phyloP scores from a whole-genome alignment of 2,113 vertebrate genomes.

The Syngnathus floridae region DNA sequence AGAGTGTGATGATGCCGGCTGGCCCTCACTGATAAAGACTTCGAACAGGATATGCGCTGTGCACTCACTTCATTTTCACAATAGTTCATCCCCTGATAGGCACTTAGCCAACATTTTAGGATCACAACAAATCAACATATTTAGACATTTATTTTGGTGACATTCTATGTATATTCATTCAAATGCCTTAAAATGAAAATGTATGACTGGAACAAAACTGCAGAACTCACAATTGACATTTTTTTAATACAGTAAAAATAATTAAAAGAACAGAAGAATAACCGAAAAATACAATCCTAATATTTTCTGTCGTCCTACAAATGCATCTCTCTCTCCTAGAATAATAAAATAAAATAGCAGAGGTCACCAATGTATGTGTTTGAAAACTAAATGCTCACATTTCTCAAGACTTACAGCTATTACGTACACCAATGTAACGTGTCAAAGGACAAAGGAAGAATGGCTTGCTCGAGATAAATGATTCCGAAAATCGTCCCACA shows the following conservation, averaged over 20 bases:
- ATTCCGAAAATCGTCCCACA: constrained; percentile 27
- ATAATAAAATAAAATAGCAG: no score
- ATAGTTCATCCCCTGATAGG: not conserved
- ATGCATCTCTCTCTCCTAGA: no score
- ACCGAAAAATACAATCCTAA: no score
- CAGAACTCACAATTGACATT: no score
- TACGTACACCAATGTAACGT: not conserved
- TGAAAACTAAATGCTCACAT: not conserved
- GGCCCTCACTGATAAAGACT: constrained; percentile 62
- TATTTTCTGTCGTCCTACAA: no score
- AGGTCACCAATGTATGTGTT: no score
- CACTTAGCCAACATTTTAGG: not conserved
- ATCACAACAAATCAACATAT: not conserved
- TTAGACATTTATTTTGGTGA: not conserved
- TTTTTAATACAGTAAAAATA: no score
- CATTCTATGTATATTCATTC: not conserved
- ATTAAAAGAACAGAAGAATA: no score
- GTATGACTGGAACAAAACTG: not conserved
- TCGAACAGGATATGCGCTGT: constrained; percentile 3
- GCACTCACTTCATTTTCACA: not conserved
- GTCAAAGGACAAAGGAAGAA: constrained; percentile 25
- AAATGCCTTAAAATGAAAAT: not conserved
- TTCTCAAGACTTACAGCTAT: not conserved
- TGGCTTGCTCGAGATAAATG: constrained; percentile 53
- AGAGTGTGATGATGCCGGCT: constrained; percentile 43